phyloP scores from a whole-genome alignment of 2,888 invertebrate species.

The Helleia helle region DNA sequence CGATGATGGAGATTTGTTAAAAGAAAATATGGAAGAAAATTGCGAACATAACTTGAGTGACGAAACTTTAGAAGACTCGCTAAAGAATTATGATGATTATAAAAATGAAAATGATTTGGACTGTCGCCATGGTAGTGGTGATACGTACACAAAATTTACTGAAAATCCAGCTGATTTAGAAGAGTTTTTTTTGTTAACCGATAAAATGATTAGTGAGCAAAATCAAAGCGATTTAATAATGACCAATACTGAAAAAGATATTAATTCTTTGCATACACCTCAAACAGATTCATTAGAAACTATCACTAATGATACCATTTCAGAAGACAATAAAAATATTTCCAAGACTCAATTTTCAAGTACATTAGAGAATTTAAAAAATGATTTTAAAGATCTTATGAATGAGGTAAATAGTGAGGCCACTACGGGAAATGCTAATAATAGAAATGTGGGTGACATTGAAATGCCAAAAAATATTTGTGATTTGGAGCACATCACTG shows the following conservation, averaged over 20 bases:
- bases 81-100: slow-evolving; percentile 27
- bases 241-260: slow-evolving; percentile 25
- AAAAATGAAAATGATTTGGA: slow-evolving; percentile 27
- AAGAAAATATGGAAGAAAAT: slow-evolving; percentile 42
- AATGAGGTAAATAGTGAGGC: slow-evolving; percentile 30
- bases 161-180: slow-evolving; percentile 55
- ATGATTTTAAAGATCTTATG: slow-evolving; percentile 45
- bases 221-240: slow-evolving; percentile 12
- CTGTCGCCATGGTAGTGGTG: slow-evolving; percentile 54
- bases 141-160: slow-evolving; percentile 62
- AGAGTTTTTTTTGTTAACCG: slow-evolving; percentile 57
- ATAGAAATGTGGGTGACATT: slow-evolving; percentile 19
- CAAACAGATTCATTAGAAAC: slow-evolving; percentile 53
- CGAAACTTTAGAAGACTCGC: slow-evolving; percentile 37
- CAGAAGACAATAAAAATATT: slow-evolving; percentile 16
- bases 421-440: slow-evolving; percentile 21
- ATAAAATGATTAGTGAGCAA: slow-evolving; percentile 42
- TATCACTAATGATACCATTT: slow-evolving; percentile 28
- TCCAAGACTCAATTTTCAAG: slow-evolving; percentile 41
- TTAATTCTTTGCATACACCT: slow-evolving; percentile 51
- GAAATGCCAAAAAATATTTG: slow-evolving; percentile 33
- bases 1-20: not conserved
- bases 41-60: slow-evolving; percentile 42
- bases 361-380: slow-evolving; percentile 48
- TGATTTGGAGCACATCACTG: slow-evolving; percentile 58